These are phyloP conservation scores for Coreius guichenoti DNA, from an alignment of 2,797 vertebrate genomes.

Conservation along the genomic window DNA sequence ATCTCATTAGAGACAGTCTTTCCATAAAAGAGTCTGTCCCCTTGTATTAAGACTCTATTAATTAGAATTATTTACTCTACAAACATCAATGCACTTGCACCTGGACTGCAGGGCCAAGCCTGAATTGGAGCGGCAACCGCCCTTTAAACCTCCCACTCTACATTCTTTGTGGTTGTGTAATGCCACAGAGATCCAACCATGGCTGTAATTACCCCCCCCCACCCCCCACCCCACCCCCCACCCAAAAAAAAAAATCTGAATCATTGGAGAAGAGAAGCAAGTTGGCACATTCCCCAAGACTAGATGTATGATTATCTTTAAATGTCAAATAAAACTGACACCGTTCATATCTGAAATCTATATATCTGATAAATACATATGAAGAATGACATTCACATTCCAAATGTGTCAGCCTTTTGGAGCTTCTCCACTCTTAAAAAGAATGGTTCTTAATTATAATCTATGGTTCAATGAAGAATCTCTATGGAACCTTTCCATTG, in stretches of 20 bases:
- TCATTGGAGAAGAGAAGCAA: conserved; percentile 70
- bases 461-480: background rate
- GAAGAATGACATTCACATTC: background rate
- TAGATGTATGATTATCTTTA: conserved; percentile 37
- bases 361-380: background rate
- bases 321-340: conserved; percentile 46
- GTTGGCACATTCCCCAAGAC: conserved; percentile 50
- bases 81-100: conserved; percentile 63
- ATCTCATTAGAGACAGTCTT: background rate
- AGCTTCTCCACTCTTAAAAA: background rate
- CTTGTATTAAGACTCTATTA: conserved; percentile 21
- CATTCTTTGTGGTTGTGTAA: conserved; percentile 81
- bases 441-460: background rate
- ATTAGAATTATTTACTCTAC: conserved; percentile 59
- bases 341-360: background rate
- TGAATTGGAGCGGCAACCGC: conserved; percentile 61
- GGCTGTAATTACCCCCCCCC: conserved; percentile 70
- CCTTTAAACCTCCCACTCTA: conserved; percentile 76
- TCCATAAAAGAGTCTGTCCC: conserved; percentile 14
- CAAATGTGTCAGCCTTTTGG: background rate
- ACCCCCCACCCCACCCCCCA: too few relatives aligned
- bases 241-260: conserved; percentile 70
- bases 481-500: background rate
- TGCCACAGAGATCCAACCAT: conserved; percentile 64
- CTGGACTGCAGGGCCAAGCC: conserved; percentile 66